Conservation (phyloP, 64 coral and sea anemone species). For the Stichodactyla mertensii region DNA sequence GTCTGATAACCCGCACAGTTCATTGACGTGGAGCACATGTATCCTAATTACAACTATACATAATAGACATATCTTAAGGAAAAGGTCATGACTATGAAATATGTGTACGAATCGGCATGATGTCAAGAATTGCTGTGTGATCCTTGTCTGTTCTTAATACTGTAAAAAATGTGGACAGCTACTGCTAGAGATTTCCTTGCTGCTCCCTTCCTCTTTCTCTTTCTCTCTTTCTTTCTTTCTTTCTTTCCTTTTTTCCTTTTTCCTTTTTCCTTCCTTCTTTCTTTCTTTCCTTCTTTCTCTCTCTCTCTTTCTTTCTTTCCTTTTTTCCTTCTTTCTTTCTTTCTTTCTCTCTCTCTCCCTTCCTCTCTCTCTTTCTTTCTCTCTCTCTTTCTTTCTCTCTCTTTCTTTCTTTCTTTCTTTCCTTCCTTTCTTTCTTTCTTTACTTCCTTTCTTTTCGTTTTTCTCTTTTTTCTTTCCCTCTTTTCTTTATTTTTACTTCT, state of each 20-base stretch:
- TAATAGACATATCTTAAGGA: too few relatives aligned
- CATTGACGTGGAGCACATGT: too few relatives aligned
- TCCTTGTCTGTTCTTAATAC: too few relatives aligned
- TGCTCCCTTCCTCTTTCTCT: not conserved
- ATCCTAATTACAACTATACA: too few relatives aligned
- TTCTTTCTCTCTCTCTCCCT: not conserved
- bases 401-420: not conserved
- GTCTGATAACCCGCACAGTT: too few relatives aligned
- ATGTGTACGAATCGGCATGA: too few relatives aligned
- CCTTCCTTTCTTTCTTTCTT: not conserved
- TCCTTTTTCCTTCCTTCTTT: not conserved
- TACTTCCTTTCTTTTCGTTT: not conserved
- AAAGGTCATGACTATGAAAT: too few relatives aligned
- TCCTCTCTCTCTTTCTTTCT: not conserved
- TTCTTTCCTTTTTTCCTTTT: not conserved
- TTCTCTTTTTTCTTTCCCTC: not conserved
- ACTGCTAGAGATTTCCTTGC: too few relatives aligned
- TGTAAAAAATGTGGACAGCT: too few relatives aligned
- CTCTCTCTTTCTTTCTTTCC: not conserved
- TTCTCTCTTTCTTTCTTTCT: not conserved
- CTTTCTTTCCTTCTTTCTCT: not conserved
- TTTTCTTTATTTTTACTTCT: too few relatives aligned
- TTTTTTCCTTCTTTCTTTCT: not conserved
- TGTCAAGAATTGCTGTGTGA: not conserved
- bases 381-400: too few relatives aligned